These are phyloP conservation scores for Apodemia duryi DNA, from an alignment of 2,888 invertebrate genomes.

Conservation along the genomic window DNA sequence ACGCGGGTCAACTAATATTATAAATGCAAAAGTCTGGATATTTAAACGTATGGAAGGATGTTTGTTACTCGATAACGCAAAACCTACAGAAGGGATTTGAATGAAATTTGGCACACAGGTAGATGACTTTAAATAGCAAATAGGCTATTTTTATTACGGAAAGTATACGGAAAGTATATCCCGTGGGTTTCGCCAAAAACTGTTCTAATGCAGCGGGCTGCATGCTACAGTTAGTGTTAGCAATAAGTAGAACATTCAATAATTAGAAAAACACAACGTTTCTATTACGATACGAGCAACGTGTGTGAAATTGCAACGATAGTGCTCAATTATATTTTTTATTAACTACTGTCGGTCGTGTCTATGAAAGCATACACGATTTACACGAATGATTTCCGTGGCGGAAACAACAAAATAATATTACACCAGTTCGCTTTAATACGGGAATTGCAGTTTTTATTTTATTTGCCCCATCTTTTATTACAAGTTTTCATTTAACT, in stretches of 20 bases:
- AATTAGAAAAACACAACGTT: neutral
- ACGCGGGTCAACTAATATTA: too few species aligned
- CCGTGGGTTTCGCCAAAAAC: too few species aligned
- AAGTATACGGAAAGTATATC: too few species aligned
- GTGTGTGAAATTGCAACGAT: slow-evolving; percentile 2
- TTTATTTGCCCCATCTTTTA: neutral
- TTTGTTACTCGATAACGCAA: too few species aligned
- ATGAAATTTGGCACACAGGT: too few species aligned
- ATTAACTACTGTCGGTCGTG: neutral
- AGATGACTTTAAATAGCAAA: too few species aligned
- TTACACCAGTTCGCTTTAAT: neutral
- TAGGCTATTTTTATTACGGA: too few species aligned
- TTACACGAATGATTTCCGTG: slow-evolving; percentile 1
- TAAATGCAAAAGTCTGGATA: too few species aligned
- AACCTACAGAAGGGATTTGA: too few species aligned
- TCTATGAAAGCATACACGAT: slow-evolving; percentile 8
- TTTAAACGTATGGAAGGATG: too few species aligned
- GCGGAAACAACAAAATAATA: slow-evolving; percentile 1
- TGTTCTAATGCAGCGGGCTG: too few species aligned
- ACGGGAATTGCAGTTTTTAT: neutral
- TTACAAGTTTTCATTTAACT: neutral
- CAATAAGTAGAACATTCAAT: neutral
- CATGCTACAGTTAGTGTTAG: too few species aligned
- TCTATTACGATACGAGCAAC: neutral
- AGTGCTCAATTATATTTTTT: neutral